These are phyloP conservation scores for Acleris sparsana DNA, from an alignment of 2,888 invertebrate species.

Conservation along the genomic window DNA sequence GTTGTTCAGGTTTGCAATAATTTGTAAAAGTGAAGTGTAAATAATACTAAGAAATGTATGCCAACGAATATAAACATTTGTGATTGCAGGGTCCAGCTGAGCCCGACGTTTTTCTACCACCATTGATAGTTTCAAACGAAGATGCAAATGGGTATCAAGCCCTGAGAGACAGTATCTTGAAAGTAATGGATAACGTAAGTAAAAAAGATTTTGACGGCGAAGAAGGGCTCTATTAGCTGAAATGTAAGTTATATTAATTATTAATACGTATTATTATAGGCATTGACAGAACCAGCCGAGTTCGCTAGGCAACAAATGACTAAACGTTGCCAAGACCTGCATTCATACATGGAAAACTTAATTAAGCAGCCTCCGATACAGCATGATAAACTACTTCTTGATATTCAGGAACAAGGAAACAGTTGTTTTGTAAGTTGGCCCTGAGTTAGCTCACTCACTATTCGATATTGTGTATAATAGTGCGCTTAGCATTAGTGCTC, in stretches of 20 bases:
- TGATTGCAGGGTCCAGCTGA: slow-evolving; percentile 87
- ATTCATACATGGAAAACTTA: slow-evolving; percentile 89
- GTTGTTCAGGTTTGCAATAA: slow-evolving; percentile 85
- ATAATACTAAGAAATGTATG: background rate
- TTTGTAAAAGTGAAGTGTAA: background rate
- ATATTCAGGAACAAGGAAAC: slow-evolving; percentile 83
- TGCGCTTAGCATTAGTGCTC: too few species aligned
- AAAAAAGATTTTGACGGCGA: background rate
- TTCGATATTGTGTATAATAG: background rate
- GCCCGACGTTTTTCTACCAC: slow-evolving; percentile 88
- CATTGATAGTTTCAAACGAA: slow-evolving; percentile 81
- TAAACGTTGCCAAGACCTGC: slow-evolving; percentile 88
- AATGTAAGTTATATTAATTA: background rate
- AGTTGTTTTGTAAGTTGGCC: slow-evolving; percentile 84
- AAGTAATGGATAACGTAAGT: slow-evolving; percentile 86
- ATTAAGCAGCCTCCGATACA: slow-evolving; percentile 86
- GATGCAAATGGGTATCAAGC: slow-evolving; percentile 83
- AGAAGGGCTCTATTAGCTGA: background rate
- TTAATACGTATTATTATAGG: slow-evolving; percentile 52
- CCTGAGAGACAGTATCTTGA: slow-evolving; percentile 86
- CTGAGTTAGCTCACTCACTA: background rate
- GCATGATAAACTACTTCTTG: slow-evolving; percentile 82
- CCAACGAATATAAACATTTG: background rate
- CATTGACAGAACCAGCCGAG: slow-evolving; percentile 77
- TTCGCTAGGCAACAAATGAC: slow-evolving; percentile 86